Evolutionary conservation across 37 sponge, comb jelly and placozoan genomes (phyloP).

Genomic region (Spongilla lacustris): DNA sequence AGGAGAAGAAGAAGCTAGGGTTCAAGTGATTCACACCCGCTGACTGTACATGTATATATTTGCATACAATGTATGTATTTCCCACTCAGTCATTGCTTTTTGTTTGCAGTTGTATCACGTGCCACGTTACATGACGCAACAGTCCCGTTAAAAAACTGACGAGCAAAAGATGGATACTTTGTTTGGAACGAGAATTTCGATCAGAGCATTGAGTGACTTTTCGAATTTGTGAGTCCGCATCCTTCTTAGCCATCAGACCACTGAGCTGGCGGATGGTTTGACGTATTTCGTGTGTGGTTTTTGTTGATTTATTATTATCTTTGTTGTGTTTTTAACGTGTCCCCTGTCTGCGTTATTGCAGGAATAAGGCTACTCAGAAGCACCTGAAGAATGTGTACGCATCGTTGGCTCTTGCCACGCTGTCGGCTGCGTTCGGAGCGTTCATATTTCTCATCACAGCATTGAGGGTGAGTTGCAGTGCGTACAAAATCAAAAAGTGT

Average conservation of each 20-base stretch:
- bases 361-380: conserved; percentile 53
- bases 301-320: not conserved
- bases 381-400: conserved; percentile 90
- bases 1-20: conserved; percentile 89
- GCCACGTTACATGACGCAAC: not conserved
- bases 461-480: conserved; percentile 34
- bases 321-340: not conserved
- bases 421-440: conserved; percentile 74
- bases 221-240: conserved; percentile 59
- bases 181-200: conserved; percentile 49
- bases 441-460: conserved; percentile 51
- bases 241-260: not conserved
- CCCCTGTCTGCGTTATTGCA: conserved; percentile 5
- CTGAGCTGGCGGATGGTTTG: not conserved
- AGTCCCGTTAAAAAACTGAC: too few species aligned
- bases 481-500: too few species aligned
- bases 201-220: conserved; percentile 62
- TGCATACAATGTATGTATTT: not conserved
- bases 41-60: not conserved
- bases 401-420: conserved; percentile 63
- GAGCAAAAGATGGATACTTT: conserved; percentile 49
- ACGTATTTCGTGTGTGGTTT: too few species aligned
- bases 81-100: too few species aligned
- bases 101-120: not conserved
- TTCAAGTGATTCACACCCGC: conserved; percentile 28